Percentiles rank a stretch among this genome's conserved stretches.
These are phyloP conservation scores for Tichodroma muraria DNA, from an alignment of 2,113 vertebrate genomes.

Conservation along the genomic window DNA sequence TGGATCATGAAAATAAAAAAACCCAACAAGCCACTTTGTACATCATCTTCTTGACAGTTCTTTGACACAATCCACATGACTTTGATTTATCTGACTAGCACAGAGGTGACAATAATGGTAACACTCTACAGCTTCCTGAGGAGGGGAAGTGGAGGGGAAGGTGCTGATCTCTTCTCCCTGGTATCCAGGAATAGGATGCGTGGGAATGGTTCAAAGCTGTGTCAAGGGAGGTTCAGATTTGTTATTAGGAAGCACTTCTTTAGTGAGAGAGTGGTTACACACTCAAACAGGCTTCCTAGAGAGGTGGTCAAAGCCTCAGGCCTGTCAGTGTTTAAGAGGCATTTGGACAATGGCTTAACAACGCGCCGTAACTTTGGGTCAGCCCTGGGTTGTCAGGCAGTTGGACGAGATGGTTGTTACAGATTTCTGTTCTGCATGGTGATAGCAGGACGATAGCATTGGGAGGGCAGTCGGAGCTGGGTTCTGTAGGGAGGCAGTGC, in stretches of 20 bases:
- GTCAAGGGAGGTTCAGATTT: neutral
- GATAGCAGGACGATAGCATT: neutral
- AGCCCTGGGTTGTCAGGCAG: neutral
- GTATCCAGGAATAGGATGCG: neutral
- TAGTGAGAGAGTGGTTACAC: neutral
- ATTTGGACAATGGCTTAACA: neutral
- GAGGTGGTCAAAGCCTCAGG: neutral
- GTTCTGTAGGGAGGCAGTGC: neutral
- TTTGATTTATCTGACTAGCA: neutral
- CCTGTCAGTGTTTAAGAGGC: neutral
- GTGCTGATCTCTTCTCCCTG: neutral
- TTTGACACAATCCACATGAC: neutral
- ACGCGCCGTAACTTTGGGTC: neutral
- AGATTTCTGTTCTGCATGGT: neutral
- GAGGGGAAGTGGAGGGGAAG: neutral
- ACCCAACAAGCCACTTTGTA: neutral
- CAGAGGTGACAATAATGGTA: neutral
- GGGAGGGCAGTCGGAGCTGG: neutral
- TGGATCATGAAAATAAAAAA: neutral
- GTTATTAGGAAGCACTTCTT: neutral
- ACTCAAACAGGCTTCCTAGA: neutral
- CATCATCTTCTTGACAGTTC: neutral
- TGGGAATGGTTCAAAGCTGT: neutral
- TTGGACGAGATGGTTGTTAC: neutral
- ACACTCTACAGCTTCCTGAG: neutral